Evolutionary conservation across 2,797 vertebrate species (phyloP), one percentile per base, ranked within the genome.

Genomic region (Coracias cyanogaster): DNA sequence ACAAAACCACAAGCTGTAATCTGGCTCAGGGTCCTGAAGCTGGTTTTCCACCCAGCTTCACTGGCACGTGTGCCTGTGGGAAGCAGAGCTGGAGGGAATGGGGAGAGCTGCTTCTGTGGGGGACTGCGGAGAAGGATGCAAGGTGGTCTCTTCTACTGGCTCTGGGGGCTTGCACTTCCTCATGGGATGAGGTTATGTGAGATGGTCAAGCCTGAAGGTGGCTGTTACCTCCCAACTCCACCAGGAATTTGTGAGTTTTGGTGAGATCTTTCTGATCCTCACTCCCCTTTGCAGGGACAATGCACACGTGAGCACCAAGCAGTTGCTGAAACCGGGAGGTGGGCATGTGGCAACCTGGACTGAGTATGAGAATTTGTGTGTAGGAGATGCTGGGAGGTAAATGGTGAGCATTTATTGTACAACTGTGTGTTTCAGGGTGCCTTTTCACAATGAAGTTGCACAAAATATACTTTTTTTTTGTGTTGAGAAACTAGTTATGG

Each of bases 261-360:
- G 8, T 41, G 28, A 65, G 49, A 24, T 61, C 31, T 37, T 60
- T 31, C 25, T 52, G 19, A 49, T 82, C 22, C 43, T 65, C 54
- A 20, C 8, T 62, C 7, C 20, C 17, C 31, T 31, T 14, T 70
- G 35, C 33, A 87, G 51, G 18, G 25, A 29, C 2, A 5, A 35
- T 1, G 1, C 29, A 28, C 13, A 11, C 0, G 2, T 0, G 1
- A 87, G 29, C 1, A 5, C 52, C 43, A 62, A 80, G 45, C 10
- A 13, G 29, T 15, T 5, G 2, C 76, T 60, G 49, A 51, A 74
- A 37, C 28, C 45, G n/a, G 3, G 37, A 76, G 46, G 43, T 24
- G 26, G 25, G 13, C n/a, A 28, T 14, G n/a, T 43, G 51, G 33
- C 61, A 77, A 1, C 13, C 29, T 37, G 37, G 46, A 41, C 35